Evolutionary conservation across 1,140 invertebrate species (phyloP).

Genomic region (Drosophila busckii): DNA sequence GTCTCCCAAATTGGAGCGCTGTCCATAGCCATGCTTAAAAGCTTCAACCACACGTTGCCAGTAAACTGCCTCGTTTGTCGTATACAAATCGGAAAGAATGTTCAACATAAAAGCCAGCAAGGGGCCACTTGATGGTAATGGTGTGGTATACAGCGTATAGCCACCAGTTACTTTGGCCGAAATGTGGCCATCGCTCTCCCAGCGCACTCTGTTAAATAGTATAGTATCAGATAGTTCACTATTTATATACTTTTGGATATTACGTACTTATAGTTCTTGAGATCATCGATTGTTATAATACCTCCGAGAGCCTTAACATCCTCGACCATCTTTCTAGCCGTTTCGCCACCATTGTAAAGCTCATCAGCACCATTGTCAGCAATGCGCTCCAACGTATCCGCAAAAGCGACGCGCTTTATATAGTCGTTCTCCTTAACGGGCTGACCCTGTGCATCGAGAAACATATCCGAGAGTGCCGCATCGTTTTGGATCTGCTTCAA

Average conservation of each 20-base stretch:
- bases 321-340: slow-evolving; percentile 83
- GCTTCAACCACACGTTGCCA: slow-evolving; percentile 92
- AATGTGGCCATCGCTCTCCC: slow-evolving; percentile 81
- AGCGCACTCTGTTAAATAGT: slow-evolving; percentile 65
- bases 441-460: slow-evolving; percentile 83
- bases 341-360: slow-evolving; percentile 85
- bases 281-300: slow-evolving; percentile 88
- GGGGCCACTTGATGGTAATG: slow-evolving; percentile 90
- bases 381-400: slow-evolving; percentile 86
- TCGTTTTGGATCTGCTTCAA: slow-evolving; percentile 82
- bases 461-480: slow-evolving; percentile 82
- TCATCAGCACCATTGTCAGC: slow-evolving; percentile 83
- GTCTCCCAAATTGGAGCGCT: slow-evolving; percentile 92
- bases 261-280: slow-evolving; percentile 81
- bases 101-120: slow-evolving; percentile 91
- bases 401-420: slow-evolving; percentile 85
- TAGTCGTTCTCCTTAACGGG: slow-evolving; percentile 84
- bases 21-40: slow-evolving; percentile 96
- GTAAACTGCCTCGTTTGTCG: slow-evolving; percentile 79
- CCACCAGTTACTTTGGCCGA: slow-evolving; percentile 80
- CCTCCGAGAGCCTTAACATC: slow-evolving; percentile 86
- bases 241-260: neutral
- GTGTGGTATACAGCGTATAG: slow-evolving; percentile 85
- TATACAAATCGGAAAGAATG: slow-evolving; percentile 84
- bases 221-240: too few relatives aligned